Conservation (phyloP, 53 echinoderm and acorn worm species). For the Echinometra lucunter region DNA sequence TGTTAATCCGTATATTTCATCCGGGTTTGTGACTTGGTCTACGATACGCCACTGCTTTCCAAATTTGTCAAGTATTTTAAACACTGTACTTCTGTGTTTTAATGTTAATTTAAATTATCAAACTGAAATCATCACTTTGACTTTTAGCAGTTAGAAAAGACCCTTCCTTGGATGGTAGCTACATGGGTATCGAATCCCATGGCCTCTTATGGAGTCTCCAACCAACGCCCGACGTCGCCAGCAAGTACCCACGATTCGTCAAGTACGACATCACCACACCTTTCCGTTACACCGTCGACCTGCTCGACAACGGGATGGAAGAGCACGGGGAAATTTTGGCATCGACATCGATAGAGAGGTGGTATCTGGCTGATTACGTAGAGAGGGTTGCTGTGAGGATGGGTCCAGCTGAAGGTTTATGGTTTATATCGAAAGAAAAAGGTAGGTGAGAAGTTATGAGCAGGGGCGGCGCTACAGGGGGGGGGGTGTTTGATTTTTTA, state of each 20-base stretch:
- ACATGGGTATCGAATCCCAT: slow-evolving; percentile 17
- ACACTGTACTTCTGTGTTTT: too few species aligned
- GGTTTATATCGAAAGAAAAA: neutral
- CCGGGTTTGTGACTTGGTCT: too few species aligned
- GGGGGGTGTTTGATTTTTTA: too few species aligned
- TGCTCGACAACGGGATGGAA: neutral
- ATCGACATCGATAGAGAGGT: slow-evolving; percentile 28
- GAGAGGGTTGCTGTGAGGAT: neutral
- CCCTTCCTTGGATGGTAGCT: slow-evolving; percentile 18
- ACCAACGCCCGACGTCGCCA: neutral
- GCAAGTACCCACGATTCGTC: slow-evolving; percentile 12
- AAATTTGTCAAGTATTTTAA: too few species aligned
- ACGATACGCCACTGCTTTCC: too few species aligned
- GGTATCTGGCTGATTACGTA: slow-evolving; percentile 46
- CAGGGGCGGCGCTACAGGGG: too few species aligned
- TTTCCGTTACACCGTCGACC: neutral
- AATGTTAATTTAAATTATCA: too few species aligned
- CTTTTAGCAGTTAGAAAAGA: neutral
- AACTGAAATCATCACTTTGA: neutral
- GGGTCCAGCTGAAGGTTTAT: slow-evolving; percentile 28
- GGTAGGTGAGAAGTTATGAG: neutral
- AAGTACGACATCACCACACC: slow-evolving; percentile 28
- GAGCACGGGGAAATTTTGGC: neutral
- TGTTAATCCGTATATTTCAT: too few species aligned
- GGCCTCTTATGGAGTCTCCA: slow-evolving; percentile 25